Evolutionary conservation across 2,888 invertebrate species (phyloP).

Genomic region (Fragum fragum): DNA sequence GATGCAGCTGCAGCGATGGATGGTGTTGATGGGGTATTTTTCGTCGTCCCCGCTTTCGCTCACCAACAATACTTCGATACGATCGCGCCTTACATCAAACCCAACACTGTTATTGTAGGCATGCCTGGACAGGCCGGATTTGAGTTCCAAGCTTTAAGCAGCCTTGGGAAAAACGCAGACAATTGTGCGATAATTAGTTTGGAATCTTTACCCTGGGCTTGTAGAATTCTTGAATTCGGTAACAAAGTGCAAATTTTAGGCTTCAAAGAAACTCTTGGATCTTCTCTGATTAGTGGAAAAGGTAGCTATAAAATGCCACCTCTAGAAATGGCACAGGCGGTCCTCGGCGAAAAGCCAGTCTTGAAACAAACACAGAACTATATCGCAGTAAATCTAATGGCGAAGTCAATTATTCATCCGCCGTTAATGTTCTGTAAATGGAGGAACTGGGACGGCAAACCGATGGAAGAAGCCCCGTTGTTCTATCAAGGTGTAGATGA

Average conservation of each 20-base stretch:
- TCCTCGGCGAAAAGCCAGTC: conserved; percentile 71
- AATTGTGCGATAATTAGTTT: conserved; percentile 71
- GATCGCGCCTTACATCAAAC: conserved; percentile 70
- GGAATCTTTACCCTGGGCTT: conserved; percentile 81
- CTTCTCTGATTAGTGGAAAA: conserved; percentile 67
- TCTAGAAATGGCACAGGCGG: conserved; percentile 66
- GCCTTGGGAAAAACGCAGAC: conserved; percentile 63
- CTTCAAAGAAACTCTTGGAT: conserved; percentile 71
- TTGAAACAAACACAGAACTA: conserved; percentile 72
- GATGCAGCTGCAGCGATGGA: conserved; percentile 71
- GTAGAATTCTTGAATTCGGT: conserved; percentile 76
- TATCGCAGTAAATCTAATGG: conserved; percentile 76
- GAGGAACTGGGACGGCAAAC: conserved; percentile 76
- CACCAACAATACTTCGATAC: conserved; percentile 77
- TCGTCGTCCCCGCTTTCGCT: conserved; percentile 81
- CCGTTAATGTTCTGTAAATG: conserved; percentile 79
- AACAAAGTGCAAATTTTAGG: conserved; percentile 74
- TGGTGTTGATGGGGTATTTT: conserved; percentile 74
- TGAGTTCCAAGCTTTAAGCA: conserved; percentile 73
- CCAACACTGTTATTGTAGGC: conserved; percentile 75
- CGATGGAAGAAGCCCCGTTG: conserved; percentile 71
- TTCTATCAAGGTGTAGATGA: conserved; percentile 81
- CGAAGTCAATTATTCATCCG: conserved; percentile 78
- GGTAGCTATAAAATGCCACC: conserved; percentile 62
- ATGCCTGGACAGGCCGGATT: conserved; percentile 81